phyloP scores from a whole-genome alignment of 2,888 invertebrate genomes.

The Odontomyia ornata region DNA sequence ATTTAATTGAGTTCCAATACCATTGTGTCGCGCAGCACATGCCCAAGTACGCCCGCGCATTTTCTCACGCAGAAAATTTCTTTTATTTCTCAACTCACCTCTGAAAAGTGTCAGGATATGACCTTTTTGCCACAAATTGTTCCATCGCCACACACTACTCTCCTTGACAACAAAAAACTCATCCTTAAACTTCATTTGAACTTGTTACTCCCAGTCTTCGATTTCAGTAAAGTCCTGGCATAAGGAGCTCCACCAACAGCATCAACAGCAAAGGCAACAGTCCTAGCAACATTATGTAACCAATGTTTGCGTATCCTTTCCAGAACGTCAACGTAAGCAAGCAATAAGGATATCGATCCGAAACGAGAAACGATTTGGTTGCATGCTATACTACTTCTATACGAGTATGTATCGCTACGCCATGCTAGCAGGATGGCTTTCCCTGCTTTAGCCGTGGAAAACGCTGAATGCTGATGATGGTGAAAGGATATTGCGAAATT shows the following conservation, averaged over 20 bases:
- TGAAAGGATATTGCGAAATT: slow-evolving; percentile 37
- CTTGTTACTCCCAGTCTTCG: slow-evolving; percentile 8
- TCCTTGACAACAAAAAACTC: background rate
- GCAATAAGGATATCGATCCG: slow-evolving; percentile 45
- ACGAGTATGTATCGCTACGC: no score
- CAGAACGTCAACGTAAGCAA: slow-evolving; percentile 43
- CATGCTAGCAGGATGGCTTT: background rate
- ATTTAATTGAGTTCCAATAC: no score
- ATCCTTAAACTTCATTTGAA: slow-evolving; percentile 12
- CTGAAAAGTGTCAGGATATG: no score
- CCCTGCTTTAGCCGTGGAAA: background rate
- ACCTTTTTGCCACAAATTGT: slow-evolving; percentile 28
- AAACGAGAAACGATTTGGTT: slow-evolving; percentile 28
- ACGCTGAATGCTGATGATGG: slow-evolving; percentile 11
- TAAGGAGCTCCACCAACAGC: background rate
- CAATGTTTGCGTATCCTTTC: slow-evolving; percentile 45
- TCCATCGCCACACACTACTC: background rate
- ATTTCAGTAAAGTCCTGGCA: no score
- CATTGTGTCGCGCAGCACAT: no score
- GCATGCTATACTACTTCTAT: no score
- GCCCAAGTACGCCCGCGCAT: no score
- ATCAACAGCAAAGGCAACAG: slow-evolving; percentile 22
- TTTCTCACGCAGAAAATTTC: no score
- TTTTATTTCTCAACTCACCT: no score
- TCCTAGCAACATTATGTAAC: slow-evolving; percentile 34